Evolutionary conservation across 2,113 vertebrate species (phyloP), one percentile per base, ranked within the genome.

Genomic region (Triplophysa siluroides): DNA sequence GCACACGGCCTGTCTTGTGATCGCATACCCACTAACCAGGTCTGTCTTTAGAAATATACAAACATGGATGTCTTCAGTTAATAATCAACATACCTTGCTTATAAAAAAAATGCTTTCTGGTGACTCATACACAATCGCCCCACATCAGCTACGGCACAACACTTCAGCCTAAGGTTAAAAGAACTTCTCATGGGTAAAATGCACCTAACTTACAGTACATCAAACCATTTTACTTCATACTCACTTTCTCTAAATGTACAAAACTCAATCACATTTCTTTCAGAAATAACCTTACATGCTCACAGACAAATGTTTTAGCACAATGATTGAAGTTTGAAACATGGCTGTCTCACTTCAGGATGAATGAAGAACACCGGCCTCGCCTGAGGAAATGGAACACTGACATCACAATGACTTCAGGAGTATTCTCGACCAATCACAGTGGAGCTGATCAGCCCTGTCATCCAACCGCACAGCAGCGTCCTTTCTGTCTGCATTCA

Each of bases 361-460:
- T 63, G 68, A 79, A 47, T 79, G 47, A 72, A 13, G 78, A 54
- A 10, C 38, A 60, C 8, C 13, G 63, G 24, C 63, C 54, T 78
- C 62, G 43, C 33, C 69, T 43, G 73, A 41, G 45, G 45, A 65
- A 65, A 65, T 29, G 62, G 45, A 47, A 70, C 18, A 60, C 43
- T 75, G 78, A 78, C 76, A 69, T 81, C 83, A 75, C 52, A 52
- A 61, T 84, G 64, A 84, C 70, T 63, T 78, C 63, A 74, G 33
- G 0, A 19, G 38, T 8, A n/a, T 64, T 23, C 47, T 24, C 19
- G 29, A 41, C 76, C 83, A 81, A 78, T 76, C 58, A n/a, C 65
- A 14, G 58, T 7, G 9, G 9, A 63, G 6, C 18, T 61, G 43
- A 18, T 18, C 14, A 33, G 18, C 41, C 3, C 29, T 5, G 3